Evolutionary conservation across 2,797 vertebrate genomes (phyloP), one percentile per base, ranked within the genome.

Genomic region (Aphelocoma californica): DNA sequence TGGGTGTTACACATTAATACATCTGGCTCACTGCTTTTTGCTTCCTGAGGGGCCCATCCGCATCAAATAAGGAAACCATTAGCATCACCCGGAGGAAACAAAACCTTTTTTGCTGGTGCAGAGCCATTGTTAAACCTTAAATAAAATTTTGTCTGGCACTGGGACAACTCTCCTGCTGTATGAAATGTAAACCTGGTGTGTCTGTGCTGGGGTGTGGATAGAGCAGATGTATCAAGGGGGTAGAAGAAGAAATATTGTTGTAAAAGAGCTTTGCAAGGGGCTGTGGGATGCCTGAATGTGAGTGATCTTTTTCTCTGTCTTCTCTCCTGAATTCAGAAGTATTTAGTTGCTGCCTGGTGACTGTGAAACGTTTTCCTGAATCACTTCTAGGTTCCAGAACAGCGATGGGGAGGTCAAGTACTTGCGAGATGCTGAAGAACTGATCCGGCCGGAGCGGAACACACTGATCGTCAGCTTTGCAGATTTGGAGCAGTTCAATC

Each of bases 361-460:
- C n/a, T 62, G 20, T 38, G 86, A 66, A 81, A 23, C 0, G 0
- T 66, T 84, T 56, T 32, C 32, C 54, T 56, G 57, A 34, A 50
- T 77, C 16, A 1, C 75, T 84, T 75, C 8, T 89, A 99, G 99
- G 89, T 99, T 99, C 96, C 99, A 98, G 94, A 99, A 98, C 88
- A 98, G 96, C 0, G 99, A 99, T 60, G 99, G 99, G 54, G 99
- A 99, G 96, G 97, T 98, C 91, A 99, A 99, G 94, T 99, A 99
- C 81, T 97, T 99, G 86, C 98, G 90, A 7, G 98, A 99, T 90
- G 99, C 99, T 8, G 99, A 99, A 72, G 99, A 99, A 91, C 97
- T 99, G 89, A 99, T 99, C 94, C 97, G 99, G 62, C 99, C 99
- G 0, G 99, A 99, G 97, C 98, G 99, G 90, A 99, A 99, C 98